These are phyloP conservation scores for Listronotus bonariensis DNA, from an alignment of 1,140 invertebrate genomes.

Conservation along the genomic window DNA sequence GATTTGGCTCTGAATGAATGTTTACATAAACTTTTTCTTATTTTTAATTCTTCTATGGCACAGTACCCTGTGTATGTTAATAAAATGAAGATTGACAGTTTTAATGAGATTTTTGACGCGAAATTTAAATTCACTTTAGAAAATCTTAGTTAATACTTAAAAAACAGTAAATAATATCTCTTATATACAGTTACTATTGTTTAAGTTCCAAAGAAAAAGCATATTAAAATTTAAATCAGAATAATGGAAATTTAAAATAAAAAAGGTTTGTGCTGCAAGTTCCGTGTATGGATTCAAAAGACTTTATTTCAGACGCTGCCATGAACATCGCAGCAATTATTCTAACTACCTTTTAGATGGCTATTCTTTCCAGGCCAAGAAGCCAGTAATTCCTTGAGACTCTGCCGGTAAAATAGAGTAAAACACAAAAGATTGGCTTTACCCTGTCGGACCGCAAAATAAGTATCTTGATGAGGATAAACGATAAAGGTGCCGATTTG, in stretches of 20 bases:
- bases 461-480: conserved; percentile 55
- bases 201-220: too few species aligned
- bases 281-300: conserved; percentile 17
- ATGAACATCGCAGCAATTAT: conserved; percentile 56
- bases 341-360: conserved; percentile 56
- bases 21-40: too few species aligned
- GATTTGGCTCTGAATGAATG: too few species aligned
- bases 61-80: too few species aligned
- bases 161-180: too few species aligned
- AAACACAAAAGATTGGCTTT: conserved; percentile 56
- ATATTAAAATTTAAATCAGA: neutral
- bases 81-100: too few species aligned
- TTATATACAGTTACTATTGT: too few species aligned
- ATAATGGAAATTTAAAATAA: conserved; percentile 1
- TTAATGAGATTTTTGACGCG: too few species aligned
- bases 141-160: too few species aligned
- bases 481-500: conserved; percentile 55
- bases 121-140: too few species aligned
- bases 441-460: conserved; percentile 48
- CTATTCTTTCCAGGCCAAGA: conserved; percentile 55
- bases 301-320: conserved; percentile 49
- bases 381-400: conserved; percentile 47
- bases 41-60: too few species aligned
- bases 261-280: conserved; percentile 12
- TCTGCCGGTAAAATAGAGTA: conserved; percentile 51